Evolutionary conservation across 1,140 invertebrate genomes (phyloP).

Genomic region (Lepidurus arcticus): DNA sequence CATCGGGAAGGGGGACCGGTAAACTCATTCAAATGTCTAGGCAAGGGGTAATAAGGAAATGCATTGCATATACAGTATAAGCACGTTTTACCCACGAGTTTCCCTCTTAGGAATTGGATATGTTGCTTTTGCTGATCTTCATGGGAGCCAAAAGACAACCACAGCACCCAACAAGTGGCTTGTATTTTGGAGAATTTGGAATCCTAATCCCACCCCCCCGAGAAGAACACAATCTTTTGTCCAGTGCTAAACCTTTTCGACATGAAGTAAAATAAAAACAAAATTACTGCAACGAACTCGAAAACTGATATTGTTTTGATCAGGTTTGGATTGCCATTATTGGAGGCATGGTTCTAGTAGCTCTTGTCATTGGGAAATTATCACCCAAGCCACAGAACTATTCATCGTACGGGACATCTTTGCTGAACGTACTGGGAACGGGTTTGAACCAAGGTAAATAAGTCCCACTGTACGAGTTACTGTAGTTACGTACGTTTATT

Average conservation of each 20-base stretch:
- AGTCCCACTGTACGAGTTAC: not conserved
- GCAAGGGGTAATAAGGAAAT: not conserved
- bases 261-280: not conserved
- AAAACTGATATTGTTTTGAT: not conserved
- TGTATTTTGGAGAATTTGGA: not conserved
- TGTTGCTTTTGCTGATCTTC: not conserved
- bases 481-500: not conserved
- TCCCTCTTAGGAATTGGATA: not conserved
- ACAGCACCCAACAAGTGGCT: not conserved
- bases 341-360: not conserved
- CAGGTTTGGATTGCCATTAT: not conserved
- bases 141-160: too few relatives aligned
- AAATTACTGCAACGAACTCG: not conserved
- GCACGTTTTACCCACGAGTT: not conserved
- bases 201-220: not conserved
- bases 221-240: not conserved
- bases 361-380: not conserved
- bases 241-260: not conserved
- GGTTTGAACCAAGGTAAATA: not conserved
- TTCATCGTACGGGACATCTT: not conserved
- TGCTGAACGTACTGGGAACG: not conserved
- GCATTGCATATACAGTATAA: too few relatives aligned
- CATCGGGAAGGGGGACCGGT: not conserved
- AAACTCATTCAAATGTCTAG: not conserved
- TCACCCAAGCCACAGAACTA: not conserved